Evolutionary conservation across 2,797 vertebrate genomes (phyloP).

Genomic region (Urocyon cinereoargenteus): DNA sequence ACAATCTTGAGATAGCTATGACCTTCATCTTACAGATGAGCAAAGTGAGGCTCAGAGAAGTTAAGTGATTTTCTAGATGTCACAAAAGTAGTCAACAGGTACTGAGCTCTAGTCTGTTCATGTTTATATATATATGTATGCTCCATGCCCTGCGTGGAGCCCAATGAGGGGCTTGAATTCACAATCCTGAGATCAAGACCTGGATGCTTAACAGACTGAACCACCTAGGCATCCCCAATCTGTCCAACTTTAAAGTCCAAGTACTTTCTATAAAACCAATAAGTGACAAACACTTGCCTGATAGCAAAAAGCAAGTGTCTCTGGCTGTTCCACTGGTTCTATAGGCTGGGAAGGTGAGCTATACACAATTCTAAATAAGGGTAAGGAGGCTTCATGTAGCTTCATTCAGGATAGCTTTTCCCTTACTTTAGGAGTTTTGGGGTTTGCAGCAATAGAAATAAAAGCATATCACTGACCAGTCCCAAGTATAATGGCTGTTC

Average conservation of each 20-base stretch:
- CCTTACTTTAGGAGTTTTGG: conserved; percentile 18
- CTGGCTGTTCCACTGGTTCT: background rate
- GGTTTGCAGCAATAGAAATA: background rate
- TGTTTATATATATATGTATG: background rate
- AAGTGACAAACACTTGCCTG: background rate
- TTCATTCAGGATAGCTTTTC: background rate
- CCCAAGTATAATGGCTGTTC: background rate
- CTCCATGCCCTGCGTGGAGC: background rate
- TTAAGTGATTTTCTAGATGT: background rate
- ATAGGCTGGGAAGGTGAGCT: background rate
- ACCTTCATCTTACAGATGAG: background rate
- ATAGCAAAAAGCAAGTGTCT: background rate
- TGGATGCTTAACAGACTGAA: background rate
- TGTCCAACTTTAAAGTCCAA: background rate
- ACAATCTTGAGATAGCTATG: background rate
- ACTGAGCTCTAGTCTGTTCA: background rate
- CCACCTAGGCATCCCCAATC: background rate
- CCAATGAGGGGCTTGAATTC: background rate
- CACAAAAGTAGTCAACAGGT: background rate
- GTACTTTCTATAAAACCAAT: conserved; percentile 38
- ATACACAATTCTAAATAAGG: background rate
- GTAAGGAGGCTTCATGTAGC: background rate
- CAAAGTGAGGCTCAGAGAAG: conserved; percentile 7
- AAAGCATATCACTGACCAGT: background rate
- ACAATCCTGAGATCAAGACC: background rate